Conservation (phyloP, 2,797 vertebrate species). For the Lemur catta region DNA sequence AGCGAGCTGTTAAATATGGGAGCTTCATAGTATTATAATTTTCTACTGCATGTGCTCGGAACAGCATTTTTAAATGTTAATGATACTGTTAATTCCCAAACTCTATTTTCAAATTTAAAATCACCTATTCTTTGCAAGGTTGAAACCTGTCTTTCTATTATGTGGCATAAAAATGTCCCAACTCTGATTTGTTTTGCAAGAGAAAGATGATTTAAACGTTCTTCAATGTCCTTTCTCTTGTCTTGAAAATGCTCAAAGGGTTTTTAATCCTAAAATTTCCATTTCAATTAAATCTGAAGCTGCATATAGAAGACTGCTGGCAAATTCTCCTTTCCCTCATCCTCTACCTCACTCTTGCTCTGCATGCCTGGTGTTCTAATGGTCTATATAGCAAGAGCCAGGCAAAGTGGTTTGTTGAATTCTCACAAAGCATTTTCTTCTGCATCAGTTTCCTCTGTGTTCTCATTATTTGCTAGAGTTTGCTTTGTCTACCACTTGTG, state of each 20-base stretch:
- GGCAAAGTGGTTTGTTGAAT: not conserved
- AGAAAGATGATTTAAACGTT: constrained; percentile 23
- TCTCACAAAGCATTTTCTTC: not conserved
- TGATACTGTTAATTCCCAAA: constrained; percentile 52
- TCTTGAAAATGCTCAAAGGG: constrained; percentile 14
- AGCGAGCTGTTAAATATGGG: not conserved
- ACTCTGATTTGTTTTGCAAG: constrained; percentile 54
- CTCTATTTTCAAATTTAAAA: constrained; percentile 51
- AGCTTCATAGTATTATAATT: not conserved
- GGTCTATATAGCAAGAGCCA: not conserved
- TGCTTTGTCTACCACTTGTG: not conserved
- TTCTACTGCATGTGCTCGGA: constrained; percentile 33
- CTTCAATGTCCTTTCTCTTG: constrained; percentile 4
- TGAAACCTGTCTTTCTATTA: constrained; percentile 45
- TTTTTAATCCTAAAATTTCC: constrained; percentile 49
- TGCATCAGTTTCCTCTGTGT: not conserved
- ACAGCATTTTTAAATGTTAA: constrained; percentile 55
- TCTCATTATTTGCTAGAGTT: not conserved
- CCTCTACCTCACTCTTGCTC: not conserved
- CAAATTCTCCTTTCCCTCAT: not conserved
- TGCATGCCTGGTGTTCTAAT: not conserved
- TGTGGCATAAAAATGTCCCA: constrained; percentile 31
- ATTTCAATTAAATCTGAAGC: constrained; percentile 40
- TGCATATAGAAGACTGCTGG: not conserved
- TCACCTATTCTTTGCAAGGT: constrained; percentile 12